Conservation (phyloP, 1,140 invertebrate genomes). For the Tetramorium alpestre region DNA sequence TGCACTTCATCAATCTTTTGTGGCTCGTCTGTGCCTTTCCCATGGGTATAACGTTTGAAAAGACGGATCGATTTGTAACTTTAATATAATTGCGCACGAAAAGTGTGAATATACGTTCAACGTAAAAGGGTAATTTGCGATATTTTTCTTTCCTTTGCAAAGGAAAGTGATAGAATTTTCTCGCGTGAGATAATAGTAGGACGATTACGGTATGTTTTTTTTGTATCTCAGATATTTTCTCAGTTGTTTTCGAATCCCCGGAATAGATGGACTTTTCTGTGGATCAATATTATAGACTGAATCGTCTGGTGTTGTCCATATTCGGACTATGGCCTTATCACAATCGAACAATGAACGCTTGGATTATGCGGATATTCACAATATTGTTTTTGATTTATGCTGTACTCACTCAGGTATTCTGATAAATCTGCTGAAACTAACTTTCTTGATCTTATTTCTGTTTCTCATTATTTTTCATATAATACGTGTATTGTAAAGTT, state of each 20-base stretch:
- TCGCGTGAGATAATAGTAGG: background rate
- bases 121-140: background rate
- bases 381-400: background rate
- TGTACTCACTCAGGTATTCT: background rate
- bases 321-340: slow-evolving; percentile 44
- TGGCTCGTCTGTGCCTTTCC: background rate
- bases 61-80: background rate
- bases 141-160: background rate
- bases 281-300: slow-evolving; percentile 21
- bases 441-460: background rate
- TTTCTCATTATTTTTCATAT: background rate
- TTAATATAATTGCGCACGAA: background rate
- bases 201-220: background rate
- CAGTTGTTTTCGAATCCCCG: background rate
- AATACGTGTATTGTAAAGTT: background rate
- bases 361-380: background rate
- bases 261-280: slow-evolving; percentile 25
- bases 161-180: background rate
- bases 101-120: background rate
- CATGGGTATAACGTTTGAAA: background rate
- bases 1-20: background rate
- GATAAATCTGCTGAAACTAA: background rate
- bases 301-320: slow-evolving; percentile 40
- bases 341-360: background rate
- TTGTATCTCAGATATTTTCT: background rate